These are phyloP conservation scores for Corapipo altera DNA, from an alignment of 2,113 vertebrate genomes.

Conservation along the genomic window DNA sequence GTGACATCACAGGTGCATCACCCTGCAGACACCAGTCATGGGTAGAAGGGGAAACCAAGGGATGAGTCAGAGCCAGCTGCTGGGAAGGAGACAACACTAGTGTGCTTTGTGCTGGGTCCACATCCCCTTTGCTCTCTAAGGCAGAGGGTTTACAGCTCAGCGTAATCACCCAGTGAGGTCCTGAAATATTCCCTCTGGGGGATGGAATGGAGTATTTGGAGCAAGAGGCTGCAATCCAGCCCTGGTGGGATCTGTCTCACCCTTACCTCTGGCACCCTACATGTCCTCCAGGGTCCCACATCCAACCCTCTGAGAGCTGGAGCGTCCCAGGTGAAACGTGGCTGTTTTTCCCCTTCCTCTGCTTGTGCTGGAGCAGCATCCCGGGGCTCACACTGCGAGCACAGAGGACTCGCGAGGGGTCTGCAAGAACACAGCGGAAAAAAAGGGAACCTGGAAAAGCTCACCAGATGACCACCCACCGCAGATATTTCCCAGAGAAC, in stretches of 20 bases:
- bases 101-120: neutral
- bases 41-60: neutral
- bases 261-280: neutral
- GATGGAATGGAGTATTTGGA: neutral
- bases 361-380: neutral
- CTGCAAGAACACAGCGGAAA: neutral
- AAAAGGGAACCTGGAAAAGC: neutral
- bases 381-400: accelerated
- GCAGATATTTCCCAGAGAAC: neutral
- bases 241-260: neutral
- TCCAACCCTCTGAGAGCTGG: neutral
- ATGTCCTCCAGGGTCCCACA: neutral
- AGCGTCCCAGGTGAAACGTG: accelerated
- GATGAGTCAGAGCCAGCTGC: neutral
- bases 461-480: accelerated
- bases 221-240: neutral
- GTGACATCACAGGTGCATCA: neutral
- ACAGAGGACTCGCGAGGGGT: neutral
- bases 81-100: neutral
- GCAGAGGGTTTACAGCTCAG: neutral
- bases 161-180: neutral
- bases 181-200: neutral
- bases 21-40: neutral
- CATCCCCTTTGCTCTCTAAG: neutral
- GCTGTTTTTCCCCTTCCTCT: neutral